phyloP scores from a whole-genome alignment of 2,797 vertebrate genomes.

The Pangasius sanitwongsei region DNA sequence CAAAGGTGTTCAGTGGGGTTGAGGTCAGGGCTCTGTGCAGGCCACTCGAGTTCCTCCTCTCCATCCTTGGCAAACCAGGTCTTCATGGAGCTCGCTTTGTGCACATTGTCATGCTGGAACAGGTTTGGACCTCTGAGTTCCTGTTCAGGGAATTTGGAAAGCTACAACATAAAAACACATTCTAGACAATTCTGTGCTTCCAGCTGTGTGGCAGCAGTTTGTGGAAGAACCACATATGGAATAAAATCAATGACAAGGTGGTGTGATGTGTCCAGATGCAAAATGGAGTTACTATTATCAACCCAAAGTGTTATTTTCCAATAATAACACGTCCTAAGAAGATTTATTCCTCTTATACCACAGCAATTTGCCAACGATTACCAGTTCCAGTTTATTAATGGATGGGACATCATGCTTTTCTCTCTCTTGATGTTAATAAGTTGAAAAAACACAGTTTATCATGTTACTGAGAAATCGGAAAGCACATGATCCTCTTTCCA shows the following conservation, averaged over 20 bases:
- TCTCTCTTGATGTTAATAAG: no score
- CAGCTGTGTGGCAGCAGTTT: not conserved
- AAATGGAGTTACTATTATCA: not conserved
- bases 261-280: not conserved
- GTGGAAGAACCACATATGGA: not conserved
- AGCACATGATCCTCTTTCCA: no score
- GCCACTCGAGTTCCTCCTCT: no score
- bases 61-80: not conserved
- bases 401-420: not conserved
- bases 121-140: not conserved
- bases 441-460: not conserved
- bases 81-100: not conserved
- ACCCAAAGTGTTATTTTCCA: constrained; percentile 2
- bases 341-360: not conserved
- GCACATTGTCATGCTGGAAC: not conserved
- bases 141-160: not conserved
- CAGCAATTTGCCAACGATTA: not conserved
- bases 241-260: not conserved
- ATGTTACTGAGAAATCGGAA: not conserved
- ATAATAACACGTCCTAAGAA: not conserved
- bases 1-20: not conserved
- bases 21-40: not conserved
- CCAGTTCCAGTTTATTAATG: not conserved
- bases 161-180: not conserved
- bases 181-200: not conserved